Evolutionary conservation across 1,140 invertebrate species (phyloP).

Genomic region (Pentalonia nigronervosa): DNA sequence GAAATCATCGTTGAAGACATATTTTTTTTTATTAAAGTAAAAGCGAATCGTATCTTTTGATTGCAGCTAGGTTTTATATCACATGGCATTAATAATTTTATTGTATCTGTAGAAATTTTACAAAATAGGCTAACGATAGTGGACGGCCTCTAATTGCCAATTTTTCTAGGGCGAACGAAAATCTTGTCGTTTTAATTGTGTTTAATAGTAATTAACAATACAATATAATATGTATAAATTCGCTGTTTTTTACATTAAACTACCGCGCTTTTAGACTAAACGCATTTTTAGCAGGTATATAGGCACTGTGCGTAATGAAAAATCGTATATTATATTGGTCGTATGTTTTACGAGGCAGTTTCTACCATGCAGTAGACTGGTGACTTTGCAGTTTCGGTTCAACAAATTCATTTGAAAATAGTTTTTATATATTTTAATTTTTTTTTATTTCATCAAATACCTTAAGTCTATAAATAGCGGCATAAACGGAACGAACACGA

Average conservation of each 20-base stretch:
- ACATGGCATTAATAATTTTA: not conserved
- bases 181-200: too few species aligned
- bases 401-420: too few species aligned
- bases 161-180: too few species aligned
- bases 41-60: not conserved
- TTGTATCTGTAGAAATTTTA: not conserved
- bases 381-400: too few species aligned
- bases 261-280: not conserved
- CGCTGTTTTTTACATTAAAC: not conserved
- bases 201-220: not conserved
- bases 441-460: not conserved
- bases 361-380: not conserved
- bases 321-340: not conserved
- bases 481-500: too few species aligned
- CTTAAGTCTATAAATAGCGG: not conserved
- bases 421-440: too few species aligned
- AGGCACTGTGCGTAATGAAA: not conserved
- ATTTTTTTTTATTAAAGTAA: not conserved
- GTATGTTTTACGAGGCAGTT: not conserved
- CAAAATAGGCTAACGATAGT: not conserved
- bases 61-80: too few species aligned
- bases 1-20: too few species aligned
- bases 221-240: not conserved
- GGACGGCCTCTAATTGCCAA: too few species aligned
- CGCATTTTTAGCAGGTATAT: not conserved